Conservation (phyloP, 2,888 invertebrate species). For the Junonia oenone region DNA sequence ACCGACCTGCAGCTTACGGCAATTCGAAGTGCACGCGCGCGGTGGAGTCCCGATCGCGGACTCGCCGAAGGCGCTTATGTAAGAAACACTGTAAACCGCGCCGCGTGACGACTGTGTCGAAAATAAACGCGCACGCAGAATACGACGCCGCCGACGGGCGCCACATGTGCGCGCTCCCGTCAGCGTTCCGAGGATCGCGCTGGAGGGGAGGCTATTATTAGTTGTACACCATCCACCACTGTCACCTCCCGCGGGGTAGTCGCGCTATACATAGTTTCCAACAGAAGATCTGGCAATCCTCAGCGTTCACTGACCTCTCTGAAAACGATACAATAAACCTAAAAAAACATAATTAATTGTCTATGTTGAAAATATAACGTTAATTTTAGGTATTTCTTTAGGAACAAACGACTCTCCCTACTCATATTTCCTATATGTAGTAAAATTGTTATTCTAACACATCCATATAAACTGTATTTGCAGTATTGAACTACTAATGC, state of each 20-base stretch:
- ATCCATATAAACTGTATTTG: conserved; percentile 25
- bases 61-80: conserved; percentile 56
- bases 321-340: conserved; percentile 46
- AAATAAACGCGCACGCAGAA: conserved; percentile 71
- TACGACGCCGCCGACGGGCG: conserved; percentile 53
- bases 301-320: conserved; percentile 72
- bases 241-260: conserved; percentile 79
- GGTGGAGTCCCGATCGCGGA: conserved; percentile 40
- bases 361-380: not conserved
- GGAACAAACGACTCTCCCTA: not conserved
- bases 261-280: conserved; percentile 73
- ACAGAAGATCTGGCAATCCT: conserved; percentile 72
- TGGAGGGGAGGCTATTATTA: conserved; percentile 79
- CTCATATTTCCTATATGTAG: not conserved
- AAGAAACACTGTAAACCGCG: conserved; percentile 67
- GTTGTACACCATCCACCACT: conserved; percentile 76
- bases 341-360: conserved; percentile 13
- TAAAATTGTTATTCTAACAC: conserved; percentile 7
- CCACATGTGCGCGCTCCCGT: conserved; percentile 73
- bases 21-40: conserved; percentile 47
- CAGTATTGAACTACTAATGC: conserved; percentile 31
- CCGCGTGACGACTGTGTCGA: conserved; percentile 74
- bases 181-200: conserved; percentile 62
- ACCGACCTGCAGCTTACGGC: conserved; percentile 67
- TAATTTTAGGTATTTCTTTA: not conserved